These are phyloP conservation scores for Metalampra italica DNA, from an alignment of 2,888 invertebrate genomes.

Conservation along the genomic window DNA sequence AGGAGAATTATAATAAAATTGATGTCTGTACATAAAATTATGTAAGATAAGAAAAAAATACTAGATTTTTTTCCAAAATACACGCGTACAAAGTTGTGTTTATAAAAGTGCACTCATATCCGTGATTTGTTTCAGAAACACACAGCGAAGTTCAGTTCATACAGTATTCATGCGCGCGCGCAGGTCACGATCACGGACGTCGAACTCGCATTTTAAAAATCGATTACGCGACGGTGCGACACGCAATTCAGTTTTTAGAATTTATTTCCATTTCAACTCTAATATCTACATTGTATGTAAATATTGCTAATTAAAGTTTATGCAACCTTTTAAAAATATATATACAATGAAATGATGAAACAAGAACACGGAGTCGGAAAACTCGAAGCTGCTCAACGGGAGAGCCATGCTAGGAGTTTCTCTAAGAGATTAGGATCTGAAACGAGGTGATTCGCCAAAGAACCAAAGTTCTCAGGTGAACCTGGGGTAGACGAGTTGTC, in stretches of 20 bases:
- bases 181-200: constrained; percentile 74
- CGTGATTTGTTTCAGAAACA: constrained; percentile 23
- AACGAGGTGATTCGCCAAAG: too few species aligned
- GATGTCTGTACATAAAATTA: too few species aligned
- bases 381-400: too few species aligned
- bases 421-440: too few species aligned
- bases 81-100: too few species aligned
- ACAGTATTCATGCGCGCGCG: constrained; percentile 64
- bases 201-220: constrained; percentile 68
- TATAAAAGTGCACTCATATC: constrained; percentile 5
- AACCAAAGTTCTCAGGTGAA: too few species aligned
- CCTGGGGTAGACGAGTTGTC: too few species aligned
- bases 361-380: too few species aligned
- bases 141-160: constrained; percentile 55
- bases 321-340: background rate
- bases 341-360: background rate
- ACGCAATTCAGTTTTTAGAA: constrained; percentile 49
- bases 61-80: too few species aligned
- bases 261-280: constrained; percentile 27
- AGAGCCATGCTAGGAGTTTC: too few species aligned
- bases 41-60: too few species aligned
- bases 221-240: constrained; percentile 20
- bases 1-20: too few species aligned
- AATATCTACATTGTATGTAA: constrained; percentile 18
- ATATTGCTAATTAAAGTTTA: constrained; percentile 9